Evolutionary conservation across 2,797 vertebrate species (phyloP).

Genomic region (Cirrhinus molitorella): DNA sequence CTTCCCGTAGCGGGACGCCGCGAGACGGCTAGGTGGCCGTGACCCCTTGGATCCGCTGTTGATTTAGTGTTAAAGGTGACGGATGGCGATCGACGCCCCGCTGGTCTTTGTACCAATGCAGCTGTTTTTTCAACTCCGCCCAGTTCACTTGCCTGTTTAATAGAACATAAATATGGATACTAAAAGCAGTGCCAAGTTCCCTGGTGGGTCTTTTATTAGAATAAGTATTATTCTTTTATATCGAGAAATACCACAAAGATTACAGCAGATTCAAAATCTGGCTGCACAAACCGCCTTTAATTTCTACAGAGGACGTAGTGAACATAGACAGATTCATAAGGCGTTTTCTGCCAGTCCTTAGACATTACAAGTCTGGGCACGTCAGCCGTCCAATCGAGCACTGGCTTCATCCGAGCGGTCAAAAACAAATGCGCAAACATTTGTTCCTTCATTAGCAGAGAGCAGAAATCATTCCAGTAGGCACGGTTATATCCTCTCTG

Average conservation of each 20-base stretch:
- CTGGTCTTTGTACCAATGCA: constrained; percentile 56
- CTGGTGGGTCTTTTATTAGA: constrained; percentile 57
- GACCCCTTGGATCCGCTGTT: constrained; percentile 61
- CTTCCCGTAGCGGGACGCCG: constrained; percentile 52
- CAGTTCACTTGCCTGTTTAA: constrained; percentile 56
- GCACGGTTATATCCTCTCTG: constrained; percentile 73
- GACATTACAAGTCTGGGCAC: constrained; percentile 64
- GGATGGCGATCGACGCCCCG: constrained; percentile 59
- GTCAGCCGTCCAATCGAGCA: constrained; percentile 67
- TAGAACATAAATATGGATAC: constrained; percentile 57
- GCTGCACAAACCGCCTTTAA: constrained; percentile 45
- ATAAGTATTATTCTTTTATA: constrained; percentile 61
- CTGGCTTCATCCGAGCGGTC: constrained; percentile 70
- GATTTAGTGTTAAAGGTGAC: constrained; percentile 53
- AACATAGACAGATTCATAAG: constrained; percentile 42
- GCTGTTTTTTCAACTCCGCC: constrained; percentile 52
- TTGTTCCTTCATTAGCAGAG: constrained; percentile 81
- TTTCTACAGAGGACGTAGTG: not conserved
- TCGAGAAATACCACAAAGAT: constrained; percentile 57
- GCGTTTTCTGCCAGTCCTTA: constrained; percentile 30
- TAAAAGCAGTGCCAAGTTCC: constrained; percentile 48
- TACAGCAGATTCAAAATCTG: constrained; percentile 43
- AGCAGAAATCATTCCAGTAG: constrained; percentile 71
- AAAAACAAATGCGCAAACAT: constrained; percentile 78
- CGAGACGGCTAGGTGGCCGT: constrained; percentile 25